Evolutionary conservation across 2,113 vertebrate genomes (phyloP).

Genomic region (Myrmecobius fasciatus): DNA sequence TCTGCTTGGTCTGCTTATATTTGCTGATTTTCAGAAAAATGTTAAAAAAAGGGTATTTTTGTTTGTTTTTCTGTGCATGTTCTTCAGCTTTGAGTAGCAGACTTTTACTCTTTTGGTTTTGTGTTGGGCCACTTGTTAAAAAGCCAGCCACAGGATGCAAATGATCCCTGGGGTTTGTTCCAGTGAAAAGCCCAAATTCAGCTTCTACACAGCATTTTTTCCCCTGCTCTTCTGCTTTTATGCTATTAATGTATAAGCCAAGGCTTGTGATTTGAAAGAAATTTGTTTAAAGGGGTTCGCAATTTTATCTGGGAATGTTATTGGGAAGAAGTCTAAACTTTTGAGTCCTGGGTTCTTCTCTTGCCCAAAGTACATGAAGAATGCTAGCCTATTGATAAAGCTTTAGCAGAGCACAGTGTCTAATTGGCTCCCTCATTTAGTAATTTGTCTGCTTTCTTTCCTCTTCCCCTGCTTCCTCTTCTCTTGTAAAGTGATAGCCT

Average conservation of each 20-base stretch:
- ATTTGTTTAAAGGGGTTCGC: constrained; percentile 46
- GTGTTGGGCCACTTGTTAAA: background rate
- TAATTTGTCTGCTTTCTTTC: constrained; percentile 91
- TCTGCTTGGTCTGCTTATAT: background rate
- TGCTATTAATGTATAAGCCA: background rate
- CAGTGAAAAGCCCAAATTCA: constrained; percentile 27
- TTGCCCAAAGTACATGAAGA: constrained; percentile 74
- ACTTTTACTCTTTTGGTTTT: constrained; percentile 54
- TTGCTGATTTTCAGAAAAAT: constrained; percentile 17
- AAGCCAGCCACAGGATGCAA: constrained; percentile 51
- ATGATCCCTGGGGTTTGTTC: constrained; percentile 44
- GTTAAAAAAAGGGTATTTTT: background rate
- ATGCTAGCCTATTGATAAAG: constrained; percentile 71
- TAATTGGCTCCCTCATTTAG: constrained; percentile 87
- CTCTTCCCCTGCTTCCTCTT: constrained; percentile 84
- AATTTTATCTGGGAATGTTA: background rate
- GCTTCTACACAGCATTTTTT: constrained; percentile 18
- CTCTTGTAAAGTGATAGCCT: constrained; percentile 90
- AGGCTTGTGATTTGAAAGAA: constrained; percentile 46
- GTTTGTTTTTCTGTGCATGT: background rate
- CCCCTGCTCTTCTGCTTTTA: constrained; percentile 40
- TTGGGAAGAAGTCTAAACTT: constrained; percentile 48
- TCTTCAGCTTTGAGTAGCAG: background rate
- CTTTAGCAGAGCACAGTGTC: constrained; percentile 77
- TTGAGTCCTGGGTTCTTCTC: constrained; percentile 59